phyloP scores from a whole-genome alignment of 2,113 vertebrate genomes.

The Recurvirostra avosetta region DNA sequence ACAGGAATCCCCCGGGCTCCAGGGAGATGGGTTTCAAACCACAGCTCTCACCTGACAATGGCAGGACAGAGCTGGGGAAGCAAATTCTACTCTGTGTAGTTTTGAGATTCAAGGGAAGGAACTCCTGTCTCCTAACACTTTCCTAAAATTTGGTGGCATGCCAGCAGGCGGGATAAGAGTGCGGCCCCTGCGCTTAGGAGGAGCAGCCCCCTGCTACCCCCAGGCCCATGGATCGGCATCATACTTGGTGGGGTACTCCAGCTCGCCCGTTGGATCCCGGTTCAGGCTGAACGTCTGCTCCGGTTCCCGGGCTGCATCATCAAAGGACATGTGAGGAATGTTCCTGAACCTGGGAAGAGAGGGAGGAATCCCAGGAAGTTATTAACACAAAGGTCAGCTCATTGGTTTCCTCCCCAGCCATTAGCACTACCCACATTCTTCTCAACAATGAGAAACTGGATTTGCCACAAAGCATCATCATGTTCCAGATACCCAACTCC shows the following conservation, averaged over 20 bases:
- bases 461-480: neutral
- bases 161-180: accelerated
- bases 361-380: neutral
- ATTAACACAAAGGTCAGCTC: neutral
- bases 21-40: neutral
- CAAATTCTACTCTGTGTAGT: neutral
- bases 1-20: neutral
- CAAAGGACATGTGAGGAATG: constrained; percentile 97
- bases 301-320: constrained; percentile 86
- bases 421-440: accelerated
- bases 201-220: accelerated
- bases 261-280: constrained; percentile 82
- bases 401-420: neutral
- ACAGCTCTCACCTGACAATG: neutral
- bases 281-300: constrained; percentile 94
- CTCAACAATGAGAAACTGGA: neutral
- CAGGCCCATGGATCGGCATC: accelerated
- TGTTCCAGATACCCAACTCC: neutral
- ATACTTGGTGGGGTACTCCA: constrained; percentile 96
- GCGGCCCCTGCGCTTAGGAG: accelerated
- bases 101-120: neutral
- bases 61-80: neutral
- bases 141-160: accelerated
- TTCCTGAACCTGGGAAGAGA: constrained; percentile 86
- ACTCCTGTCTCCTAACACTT: neutral